Percentiles rank a stretch among this genome's conserved stretches.
These are phyloP conservation scores for Chionodraco myersi DNA, from an alignment of 2,113 vertebrate species.

Conservation along the genomic window DNA sequence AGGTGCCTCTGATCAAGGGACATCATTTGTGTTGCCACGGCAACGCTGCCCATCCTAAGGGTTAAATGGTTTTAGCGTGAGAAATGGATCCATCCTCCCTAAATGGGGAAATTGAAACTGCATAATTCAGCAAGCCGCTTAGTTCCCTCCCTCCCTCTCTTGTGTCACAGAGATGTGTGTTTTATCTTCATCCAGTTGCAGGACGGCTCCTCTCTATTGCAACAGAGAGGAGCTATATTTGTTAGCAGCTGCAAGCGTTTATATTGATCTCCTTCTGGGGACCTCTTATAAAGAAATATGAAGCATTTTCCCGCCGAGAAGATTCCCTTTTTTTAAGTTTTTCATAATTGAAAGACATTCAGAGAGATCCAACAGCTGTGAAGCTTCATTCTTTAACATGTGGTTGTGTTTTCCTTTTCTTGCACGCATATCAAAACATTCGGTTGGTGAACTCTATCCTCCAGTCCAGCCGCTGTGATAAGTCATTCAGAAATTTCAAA, in stretches of 20 bases:
- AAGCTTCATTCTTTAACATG: neutral
- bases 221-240: neutral
- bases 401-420: neutral
- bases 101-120: constrained; percentile 73
- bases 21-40: constrained; percentile 64
- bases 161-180: constrained; percentile 48
- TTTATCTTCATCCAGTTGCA: constrained; percentile 24
- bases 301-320: constrained; percentile 2
- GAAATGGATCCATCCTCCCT: constrained; percentile 72
- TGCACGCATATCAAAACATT: neutral
- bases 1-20: constrained; percentile 62
- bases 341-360: constrained; percentile 8
- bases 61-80: constrained; percentile 67
- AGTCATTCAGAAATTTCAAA: neutral
- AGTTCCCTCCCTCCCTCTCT: constrained; percentile 4
- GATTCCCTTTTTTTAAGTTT: constrained; percentile 6
- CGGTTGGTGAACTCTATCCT: neutral
- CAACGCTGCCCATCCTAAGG: constrained; percentile 57
- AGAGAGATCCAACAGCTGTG: neutral
- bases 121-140: constrained; percentile 64
- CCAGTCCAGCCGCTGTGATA: neutral
- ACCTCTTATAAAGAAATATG: constrained; percentile 23
- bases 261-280: constrained; percentile 41
- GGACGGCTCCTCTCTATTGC: neutral
- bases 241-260: constrained; percentile 1